Evolutionary conservation across 2,113 vertebrate species (phyloP).

Genomic region (Tachuris rubrigastra): DNA sequence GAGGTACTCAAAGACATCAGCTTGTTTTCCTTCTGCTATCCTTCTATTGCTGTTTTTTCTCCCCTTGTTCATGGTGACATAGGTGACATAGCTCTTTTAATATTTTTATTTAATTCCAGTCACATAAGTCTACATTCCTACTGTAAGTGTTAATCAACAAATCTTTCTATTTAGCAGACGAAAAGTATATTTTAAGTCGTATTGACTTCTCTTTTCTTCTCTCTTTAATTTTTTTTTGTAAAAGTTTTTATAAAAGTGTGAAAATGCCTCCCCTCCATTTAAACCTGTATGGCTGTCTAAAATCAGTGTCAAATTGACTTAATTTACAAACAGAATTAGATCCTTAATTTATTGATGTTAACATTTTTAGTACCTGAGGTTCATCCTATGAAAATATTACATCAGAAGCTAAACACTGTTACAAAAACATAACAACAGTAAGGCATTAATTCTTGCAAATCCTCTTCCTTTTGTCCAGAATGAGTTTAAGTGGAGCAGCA

Average conservation of each 20-base stretch:
- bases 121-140: neutral
- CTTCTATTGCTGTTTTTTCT: neutral
- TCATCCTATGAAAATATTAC: neutral
- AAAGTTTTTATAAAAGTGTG: neutral
- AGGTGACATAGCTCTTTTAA: neutral
- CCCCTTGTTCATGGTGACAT: neutral
- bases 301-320: neutral
- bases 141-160: neutral
- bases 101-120: neutral
- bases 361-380: neutral
- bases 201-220: neutral
- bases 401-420: neutral
- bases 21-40: neutral
- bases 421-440: neutral
- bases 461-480: neutral
- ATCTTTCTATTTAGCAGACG: neutral
- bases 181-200: neutral
- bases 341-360: neutral
- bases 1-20: neutral
- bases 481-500: neutral
- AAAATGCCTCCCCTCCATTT: neutral
- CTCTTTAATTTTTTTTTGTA: neutral
- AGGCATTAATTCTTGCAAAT: neutral
- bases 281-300: neutral
- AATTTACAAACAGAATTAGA: neutral